Percentiles rank a stretch among this genome's conserved stretches.
Conservation (phyloP, 1,140 invertebrate genomes). For the Rhopalosiphum maidis region DNA sequence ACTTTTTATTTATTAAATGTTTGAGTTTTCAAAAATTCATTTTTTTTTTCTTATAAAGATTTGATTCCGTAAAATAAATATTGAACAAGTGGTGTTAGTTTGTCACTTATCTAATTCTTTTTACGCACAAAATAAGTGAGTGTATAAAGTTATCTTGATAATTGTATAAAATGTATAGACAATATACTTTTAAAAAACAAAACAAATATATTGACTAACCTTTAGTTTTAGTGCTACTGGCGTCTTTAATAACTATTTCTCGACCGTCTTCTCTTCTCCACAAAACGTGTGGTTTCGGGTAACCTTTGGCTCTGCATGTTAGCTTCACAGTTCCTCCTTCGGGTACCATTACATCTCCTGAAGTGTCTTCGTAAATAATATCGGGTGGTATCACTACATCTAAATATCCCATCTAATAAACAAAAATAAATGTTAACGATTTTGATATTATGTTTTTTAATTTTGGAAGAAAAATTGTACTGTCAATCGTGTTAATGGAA, state of each 20-base stretch:
- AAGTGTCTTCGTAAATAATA: conserved; percentile 80
- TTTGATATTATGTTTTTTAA: not conserved
- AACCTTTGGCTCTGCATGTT: conserved; percentile 77
- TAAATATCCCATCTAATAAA: conserved; percentile 71
- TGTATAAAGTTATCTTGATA: not conserved
- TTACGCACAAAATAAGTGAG: not conserved
- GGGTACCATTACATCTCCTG: conserved; percentile 78
- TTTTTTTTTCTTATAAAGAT: not conserved
- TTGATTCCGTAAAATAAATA: not conserved
- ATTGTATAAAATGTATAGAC: not conserved
- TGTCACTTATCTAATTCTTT: not conserved
- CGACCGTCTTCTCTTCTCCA: conserved; percentile 86
- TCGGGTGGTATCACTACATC: conserved; percentile 86
- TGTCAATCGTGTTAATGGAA: conserved; percentile 11
- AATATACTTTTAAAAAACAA: not conserved
- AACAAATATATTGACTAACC: conserved; percentile 9
- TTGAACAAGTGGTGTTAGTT: not conserved
- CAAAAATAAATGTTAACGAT: conserved; percentile 30
- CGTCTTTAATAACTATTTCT: conserved; percentile 75
- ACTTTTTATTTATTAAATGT: not conserved
- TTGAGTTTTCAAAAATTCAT: not conserved
- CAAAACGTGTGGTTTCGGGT: conserved; percentile 81
- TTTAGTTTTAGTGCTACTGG: conserved; percentile 57
- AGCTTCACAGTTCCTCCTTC: conserved; percentile 78
- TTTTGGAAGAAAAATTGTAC: not conserved